phyloP scores from a whole-genome alignment of 2,888 invertebrate genomes.

The Nephrotoma guestfalica region DNA sequence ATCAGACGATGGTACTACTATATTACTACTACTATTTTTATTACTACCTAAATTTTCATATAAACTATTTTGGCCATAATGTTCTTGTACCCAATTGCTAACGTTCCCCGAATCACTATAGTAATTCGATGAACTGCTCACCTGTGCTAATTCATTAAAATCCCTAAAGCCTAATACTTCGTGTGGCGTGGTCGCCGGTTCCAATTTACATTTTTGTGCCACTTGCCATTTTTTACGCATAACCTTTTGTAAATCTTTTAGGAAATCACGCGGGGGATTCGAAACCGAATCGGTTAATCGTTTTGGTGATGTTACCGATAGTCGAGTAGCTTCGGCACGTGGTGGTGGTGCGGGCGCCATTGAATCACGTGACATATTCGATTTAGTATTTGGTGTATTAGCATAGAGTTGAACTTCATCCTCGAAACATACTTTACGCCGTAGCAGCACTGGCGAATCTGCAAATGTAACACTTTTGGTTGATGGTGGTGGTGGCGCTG shows the following conservation, averaged over 20 bases:
- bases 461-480: constrained; percentile 31
- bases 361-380: constrained; percentile 11
- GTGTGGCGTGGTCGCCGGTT: constrained; percentile 77
- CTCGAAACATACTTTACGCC: constrained; percentile 33
- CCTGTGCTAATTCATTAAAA: constrained; percentile 40
- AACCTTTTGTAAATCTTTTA: constrained; percentile 78
- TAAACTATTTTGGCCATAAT: constrained; percentile 58
- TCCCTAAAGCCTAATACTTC: constrained; percentile 83
- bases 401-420: constrained; percentile 21
- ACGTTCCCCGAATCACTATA: constrained; percentile 51
- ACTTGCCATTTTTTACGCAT: constrained; percentile 92
- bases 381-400: constrained; percentile 19
- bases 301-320: constrained; percentile 61
- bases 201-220: constrained; percentile 80
- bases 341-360: constrained; percentile 51
- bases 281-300: constrained; percentile 56
- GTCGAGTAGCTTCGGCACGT: constrained; percentile 55
- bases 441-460: constrained; percentile 30
- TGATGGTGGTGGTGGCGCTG: constrained; percentile 14
- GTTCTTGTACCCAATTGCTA: constrained; percentile 81
- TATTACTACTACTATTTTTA: background rate
- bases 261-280: constrained; percentile 66
- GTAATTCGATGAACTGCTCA: constrained; percentile 25
- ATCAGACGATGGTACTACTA: constrained; percentile 14
- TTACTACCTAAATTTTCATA: constrained; percentile 58